Evolutionary conservation across 2,797 vertebrate genomes (phyloP).

Genomic region (Hyperoplus immaculatus): DNA sequence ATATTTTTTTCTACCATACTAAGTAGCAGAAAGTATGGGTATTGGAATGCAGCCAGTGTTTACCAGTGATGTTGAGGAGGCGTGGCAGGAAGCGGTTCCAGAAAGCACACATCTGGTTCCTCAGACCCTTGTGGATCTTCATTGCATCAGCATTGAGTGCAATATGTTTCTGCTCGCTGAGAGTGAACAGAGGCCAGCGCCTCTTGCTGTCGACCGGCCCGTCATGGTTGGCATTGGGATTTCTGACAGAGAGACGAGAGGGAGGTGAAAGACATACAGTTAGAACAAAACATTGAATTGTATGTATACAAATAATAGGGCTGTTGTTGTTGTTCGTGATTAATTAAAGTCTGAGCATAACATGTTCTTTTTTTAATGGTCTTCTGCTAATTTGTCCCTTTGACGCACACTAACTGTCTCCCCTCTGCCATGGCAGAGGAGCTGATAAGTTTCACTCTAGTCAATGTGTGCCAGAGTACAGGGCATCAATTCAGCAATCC

Average conservation of each 20-base stretch:
- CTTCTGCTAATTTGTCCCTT: too few species aligned
- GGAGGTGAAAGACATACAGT: background rate
- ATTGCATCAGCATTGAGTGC: constrained; percentile 87
- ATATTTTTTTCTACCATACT: too few species aligned
- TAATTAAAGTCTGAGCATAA: too few species aligned
- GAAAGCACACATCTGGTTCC: constrained; percentile 92
- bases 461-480: too few species aligned
- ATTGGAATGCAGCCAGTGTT: background rate
- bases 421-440: too few species aligned
- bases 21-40: too few species aligned
- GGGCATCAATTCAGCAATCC: too few species aligned
- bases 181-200: constrained; percentile 90
- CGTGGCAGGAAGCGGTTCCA: constrained; percentile 95
- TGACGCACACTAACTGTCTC: too few species aligned
- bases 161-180: constrained; percentile 87
- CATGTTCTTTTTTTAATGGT: too few species aligned
- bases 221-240: constrained; percentile 87
- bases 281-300: background rate
- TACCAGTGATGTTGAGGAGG: constrained; percentile 94
- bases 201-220: constrained; percentile 74
- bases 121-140: constrained; percentile 88
- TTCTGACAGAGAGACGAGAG: constrained; percentile 71
- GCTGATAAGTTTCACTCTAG: too few species aligned
- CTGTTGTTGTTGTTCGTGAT: too few species aligned
- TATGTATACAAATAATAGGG: too few species aligned